phyloP scores from a whole-genome alignment of 2,113 vertebrate species.

The Oreotrochilus melanogaster region DNA sequence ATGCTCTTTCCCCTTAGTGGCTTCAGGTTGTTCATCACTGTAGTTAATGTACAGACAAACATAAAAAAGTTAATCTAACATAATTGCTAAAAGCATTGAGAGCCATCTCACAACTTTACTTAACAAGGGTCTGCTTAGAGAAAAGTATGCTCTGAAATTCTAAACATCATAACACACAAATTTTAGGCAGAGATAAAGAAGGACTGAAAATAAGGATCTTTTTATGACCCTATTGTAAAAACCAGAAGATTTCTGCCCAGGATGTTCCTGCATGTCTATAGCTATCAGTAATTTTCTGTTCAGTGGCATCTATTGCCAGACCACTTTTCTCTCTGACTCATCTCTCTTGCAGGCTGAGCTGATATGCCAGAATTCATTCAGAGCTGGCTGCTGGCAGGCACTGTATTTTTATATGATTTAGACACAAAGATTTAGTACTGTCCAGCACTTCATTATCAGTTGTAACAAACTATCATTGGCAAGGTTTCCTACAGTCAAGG shows the following conservation, averaged over 20 bases:
- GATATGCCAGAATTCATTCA: rapidly evolving
- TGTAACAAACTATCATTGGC: not conserved
- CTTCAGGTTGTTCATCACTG: not conserved
- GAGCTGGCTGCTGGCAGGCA: not conserved
- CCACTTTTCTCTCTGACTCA: not conserved
- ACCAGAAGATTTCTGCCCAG: not conserved
- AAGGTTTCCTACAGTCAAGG: not conserved
- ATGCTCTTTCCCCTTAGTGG: not conserved
- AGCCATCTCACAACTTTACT: not conserved
- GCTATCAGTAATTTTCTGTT: not conserved
- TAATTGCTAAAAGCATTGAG: not conserved
- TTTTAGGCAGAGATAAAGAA: not conserved
- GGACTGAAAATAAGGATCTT: not conserved
- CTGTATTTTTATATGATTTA: not conserved
- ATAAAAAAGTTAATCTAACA: not conserved
- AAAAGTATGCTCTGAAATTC: not conserved
- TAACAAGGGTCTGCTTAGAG: not conserved
- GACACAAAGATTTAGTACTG: not conserved
- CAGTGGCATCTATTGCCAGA: not conserved
- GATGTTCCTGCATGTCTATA: not conserved
- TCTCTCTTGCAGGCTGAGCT: not conserved
- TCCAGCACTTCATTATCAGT: not conserved
- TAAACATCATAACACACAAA: not conserved
- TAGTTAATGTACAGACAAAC: not conserved
- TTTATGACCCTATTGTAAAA: not conserved